These are phyloP conservation scores for Acrobeloides nanus DNA, from an alignment of 2,888 invertebrate species.

Conservation along the genomic window DNA sequence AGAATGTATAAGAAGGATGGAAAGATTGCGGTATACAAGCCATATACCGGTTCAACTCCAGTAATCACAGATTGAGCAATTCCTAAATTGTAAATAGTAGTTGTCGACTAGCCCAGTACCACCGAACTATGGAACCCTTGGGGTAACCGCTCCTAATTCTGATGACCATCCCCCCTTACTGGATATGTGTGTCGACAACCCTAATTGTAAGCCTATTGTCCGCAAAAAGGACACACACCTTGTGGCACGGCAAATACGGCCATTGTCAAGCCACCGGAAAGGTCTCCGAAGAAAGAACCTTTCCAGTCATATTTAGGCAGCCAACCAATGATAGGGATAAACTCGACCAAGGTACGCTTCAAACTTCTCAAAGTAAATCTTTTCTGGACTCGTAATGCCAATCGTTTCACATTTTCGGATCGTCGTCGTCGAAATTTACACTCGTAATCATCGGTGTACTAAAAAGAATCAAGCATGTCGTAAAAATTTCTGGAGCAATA, in stretches of 20 bases:
- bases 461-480: no score
- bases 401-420: background rate
- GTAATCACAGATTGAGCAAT: slow-evolving; percentile 50
- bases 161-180: no score
- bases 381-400: background rate
- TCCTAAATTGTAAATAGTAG: no score
- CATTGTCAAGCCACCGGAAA: slow-evolving; percentile 50
- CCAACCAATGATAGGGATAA: slow-evolving; percentile 30
- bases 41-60: slow-evolving; percentile 50
- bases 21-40: slow-evolving; percentile 50
- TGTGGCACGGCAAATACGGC: slow-evolving; percentile 50
- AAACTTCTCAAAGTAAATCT: background rate
- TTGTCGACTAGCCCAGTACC: no score
- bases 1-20: slow-evolving; percentile 51
- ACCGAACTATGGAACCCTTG: background rate
- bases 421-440: background rate
- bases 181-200: background rate
- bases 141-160: no score
- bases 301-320: slow-evolving; percentile 46
- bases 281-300: slow-evolving; percentile 46
- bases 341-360: slow-evolving; percentile 5
- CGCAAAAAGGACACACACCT: slow-evolving; percentile 15
- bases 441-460: background rate
- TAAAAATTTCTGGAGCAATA: no score
- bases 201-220: background rate